A percentile compares a stretch with the other conserved stretches of the same genome.
phyloP scores from a whole-genome alignment of 2,888 invertebrate species.

The Aelia acuminata region DNA sequence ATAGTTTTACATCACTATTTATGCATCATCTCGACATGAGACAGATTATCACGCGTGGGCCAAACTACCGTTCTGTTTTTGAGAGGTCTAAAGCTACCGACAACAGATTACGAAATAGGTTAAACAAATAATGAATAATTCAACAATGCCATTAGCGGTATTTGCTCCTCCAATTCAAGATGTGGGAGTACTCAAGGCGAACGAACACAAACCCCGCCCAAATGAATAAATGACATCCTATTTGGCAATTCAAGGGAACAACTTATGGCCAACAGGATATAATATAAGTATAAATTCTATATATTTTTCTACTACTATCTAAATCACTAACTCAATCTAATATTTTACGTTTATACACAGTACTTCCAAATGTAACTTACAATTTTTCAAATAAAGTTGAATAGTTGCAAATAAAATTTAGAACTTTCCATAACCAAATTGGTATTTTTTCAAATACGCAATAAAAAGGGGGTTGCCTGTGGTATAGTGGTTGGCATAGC shows the following conservation, averaged over 20 bases:
- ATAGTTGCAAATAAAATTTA: too few relatives aligned
- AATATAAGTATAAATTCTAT: too few relatives aligned
- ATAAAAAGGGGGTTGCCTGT: too few relatives aligned
- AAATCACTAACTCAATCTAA: too few relatives aligned
- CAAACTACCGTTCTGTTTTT: neutral
- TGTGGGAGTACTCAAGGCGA: neutral
- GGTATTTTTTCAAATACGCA: too few relatives aligned
- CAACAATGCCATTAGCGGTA: neutral
- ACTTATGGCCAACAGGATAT: too few relatives aligned
- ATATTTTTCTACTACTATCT: too few relatives aligned
- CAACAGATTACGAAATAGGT: slow-evolving; percentile 3
- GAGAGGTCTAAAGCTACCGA: neutral
- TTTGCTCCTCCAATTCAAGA: neutral
- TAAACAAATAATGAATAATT: slow-evolving; percentile 24
- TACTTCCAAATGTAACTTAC: too few relatives aligned
- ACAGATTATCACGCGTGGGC: neutral
- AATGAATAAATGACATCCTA: neutral
- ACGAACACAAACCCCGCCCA: neutral
- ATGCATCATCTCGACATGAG: neutral
- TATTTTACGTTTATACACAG: too few relatives aligned
- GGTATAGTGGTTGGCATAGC: too few relatives aligned
- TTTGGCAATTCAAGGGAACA: neutral
- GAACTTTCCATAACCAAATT: too few relatives aligned
- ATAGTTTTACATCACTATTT: neutral
- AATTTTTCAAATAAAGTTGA: too few relatives aligned